These are phyloP conservation scores for Gastrophysa polygoni DNA, from an alignment of 2,888 invertebrate genomes.

Conservation along the genomic window DNA sequence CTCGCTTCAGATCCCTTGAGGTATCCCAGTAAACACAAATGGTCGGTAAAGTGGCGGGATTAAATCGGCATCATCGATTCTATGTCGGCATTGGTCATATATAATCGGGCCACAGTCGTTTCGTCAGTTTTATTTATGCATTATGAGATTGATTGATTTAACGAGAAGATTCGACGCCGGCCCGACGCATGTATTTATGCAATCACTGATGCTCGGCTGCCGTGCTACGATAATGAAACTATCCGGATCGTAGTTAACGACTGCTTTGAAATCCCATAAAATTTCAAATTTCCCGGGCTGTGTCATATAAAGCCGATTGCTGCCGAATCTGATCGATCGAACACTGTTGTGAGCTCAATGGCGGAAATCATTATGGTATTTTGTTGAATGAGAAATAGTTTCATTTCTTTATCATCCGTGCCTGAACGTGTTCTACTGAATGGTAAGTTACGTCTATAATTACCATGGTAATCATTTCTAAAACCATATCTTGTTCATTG, in stretches of 20 bases:
- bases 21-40: not conserved
- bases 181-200: not conserved
- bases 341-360: not conserved
- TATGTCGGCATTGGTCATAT: not conserved
- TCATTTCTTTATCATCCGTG: not conserved
- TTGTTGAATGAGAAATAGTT: not conserved
- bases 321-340: not conserved
- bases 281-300: not conserved
- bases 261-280: not conserved
- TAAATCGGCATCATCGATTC: not conserved
- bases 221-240: not conserved
- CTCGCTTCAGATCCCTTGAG: too few species aligned
- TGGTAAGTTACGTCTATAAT: not conserved
- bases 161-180: conserved; percentile 1
- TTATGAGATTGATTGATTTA: not conserved
- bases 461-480: too few species aligned
- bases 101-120: not conserved
- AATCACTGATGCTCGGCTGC: not conserved
- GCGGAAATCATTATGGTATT: not conserved
- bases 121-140: not conserved
- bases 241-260: not conserved
- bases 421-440: not conserved
- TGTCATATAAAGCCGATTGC: not conserved
- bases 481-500: not conserved
- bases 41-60: not conserved